Conservation (phyloP, 2,113 vertebrate species). For the Scolopax mira region DNA sequence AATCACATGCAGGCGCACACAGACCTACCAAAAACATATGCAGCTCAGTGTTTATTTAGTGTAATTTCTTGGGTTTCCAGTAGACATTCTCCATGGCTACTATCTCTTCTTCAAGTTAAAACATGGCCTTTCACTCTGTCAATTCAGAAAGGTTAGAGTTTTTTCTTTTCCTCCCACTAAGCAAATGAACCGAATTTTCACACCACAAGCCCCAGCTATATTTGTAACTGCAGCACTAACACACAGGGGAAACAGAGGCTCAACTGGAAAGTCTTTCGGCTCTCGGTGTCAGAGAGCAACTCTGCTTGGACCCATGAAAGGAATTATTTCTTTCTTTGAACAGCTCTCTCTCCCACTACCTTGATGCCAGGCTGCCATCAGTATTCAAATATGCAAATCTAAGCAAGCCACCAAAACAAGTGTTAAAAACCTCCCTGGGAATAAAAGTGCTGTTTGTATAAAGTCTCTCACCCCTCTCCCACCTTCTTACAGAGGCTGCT, state of each 20-base stretch:
- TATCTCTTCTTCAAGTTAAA: neutral
- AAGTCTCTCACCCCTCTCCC: neutral
- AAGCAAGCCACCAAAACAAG: neutral
- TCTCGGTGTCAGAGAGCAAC: neutral
- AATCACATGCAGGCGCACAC: neutral
- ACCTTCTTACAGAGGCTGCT: neutral
- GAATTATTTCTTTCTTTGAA: neutral
- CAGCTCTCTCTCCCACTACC: neutral
- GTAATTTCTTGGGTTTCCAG: neutral
- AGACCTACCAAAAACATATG: neutral
- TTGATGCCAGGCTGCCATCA: neutral
- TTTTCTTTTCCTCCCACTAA: neutral
- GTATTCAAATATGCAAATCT: neutral
- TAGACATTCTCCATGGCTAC: neutral
- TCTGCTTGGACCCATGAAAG: neutral
- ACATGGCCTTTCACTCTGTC: neutral
- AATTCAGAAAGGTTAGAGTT: neutral
- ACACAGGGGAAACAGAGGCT: rapidly evolving
- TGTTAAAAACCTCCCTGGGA: neutral
- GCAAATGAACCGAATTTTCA: neutral
- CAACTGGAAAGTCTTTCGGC: neutral
- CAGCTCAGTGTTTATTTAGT: neutral
- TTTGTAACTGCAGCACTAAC: neutral
- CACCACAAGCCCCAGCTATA: neutral
- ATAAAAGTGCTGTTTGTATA: neutral